phyloP scores from a whole-genome alignment of 1,140 invertebrate genomes.

The Thaumatotibia leucotreta region DNA sequence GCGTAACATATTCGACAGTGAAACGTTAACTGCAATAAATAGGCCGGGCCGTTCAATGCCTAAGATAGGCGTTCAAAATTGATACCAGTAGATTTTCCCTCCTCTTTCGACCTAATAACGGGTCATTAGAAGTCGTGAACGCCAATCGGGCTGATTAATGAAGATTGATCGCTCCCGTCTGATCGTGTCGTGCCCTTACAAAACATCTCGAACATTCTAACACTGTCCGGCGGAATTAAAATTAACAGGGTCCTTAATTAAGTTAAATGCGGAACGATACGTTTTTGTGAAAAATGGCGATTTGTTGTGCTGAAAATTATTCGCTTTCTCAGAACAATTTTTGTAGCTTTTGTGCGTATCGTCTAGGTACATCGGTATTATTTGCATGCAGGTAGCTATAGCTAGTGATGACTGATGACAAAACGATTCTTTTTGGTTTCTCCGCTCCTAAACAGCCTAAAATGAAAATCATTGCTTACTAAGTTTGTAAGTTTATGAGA shows the following conservation, averaged over 20 bases:
- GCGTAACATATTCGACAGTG: too few relatives aligned
- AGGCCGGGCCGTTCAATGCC: background rate
- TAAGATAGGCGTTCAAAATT: conserved; percentile 4
- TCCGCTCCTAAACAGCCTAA: too few relatives aligned
- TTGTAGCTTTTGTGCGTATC: too few relatives aligned
- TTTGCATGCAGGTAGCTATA: too few relatives aligned
- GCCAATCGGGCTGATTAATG: conserved; percentile 33
- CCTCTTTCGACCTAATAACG: conserved; percentile 23
- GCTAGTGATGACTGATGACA: too few relatives aligned
- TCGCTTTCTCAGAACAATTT: too few relatives aligned
- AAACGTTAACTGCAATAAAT: background rate
- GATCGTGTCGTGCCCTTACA: conserved; percentile 23
- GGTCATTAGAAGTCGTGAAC: conserved; percentile 33
- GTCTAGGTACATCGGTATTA: too few relatives aligned
- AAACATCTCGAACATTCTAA: conserved; percentile 10
- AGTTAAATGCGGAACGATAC: background rate
- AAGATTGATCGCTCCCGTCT: conserved; percentile 30
- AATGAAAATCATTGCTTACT: too few relatives aligned
- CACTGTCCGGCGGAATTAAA: background rate
- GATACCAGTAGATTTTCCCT: conserved; percentile 9
- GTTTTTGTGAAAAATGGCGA: background rate
- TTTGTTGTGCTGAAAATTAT: background rate
- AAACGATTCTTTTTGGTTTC: too few relatives aligned
- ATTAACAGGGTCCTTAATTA: background rate
- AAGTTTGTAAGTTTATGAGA: too few relatives aligned